These are phyloP conservation scores for Hapalemur alaotrensis DNA, from an alignment of 2,797 vertebrate genomes.

Conservation along the genomic window DNA sequence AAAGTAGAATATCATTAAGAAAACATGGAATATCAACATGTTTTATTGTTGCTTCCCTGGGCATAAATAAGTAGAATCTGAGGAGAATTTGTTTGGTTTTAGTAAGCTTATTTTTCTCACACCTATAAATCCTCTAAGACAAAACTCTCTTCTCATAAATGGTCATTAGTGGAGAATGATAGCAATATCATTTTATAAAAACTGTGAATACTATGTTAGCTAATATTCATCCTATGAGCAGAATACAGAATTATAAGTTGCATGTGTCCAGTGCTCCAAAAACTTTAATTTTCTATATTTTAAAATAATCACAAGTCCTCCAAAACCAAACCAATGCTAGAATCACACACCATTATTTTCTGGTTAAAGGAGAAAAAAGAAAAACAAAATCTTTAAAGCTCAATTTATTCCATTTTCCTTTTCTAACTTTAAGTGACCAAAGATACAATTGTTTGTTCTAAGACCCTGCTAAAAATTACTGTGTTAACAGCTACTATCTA, in stretches of 20 bases:
- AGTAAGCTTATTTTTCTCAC: neutral
- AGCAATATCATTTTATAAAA: neutral
- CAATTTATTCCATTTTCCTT: neutral
- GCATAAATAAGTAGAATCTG: neutral
- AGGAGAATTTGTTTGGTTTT: neutral
- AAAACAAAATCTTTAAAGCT: neutral
- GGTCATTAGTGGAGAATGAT: neutral
- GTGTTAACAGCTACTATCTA: neutral
- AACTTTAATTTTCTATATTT: neutral
- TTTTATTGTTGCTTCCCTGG: neutral
- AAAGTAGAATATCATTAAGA: neutral
- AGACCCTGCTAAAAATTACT: neutral
- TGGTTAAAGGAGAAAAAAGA: neutral
- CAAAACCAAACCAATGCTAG: neutral
- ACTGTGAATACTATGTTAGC: neutral
- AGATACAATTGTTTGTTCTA: neutral
- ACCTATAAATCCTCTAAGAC: neutral
- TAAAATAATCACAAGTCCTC: neutral
- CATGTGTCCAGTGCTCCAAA: neutral
- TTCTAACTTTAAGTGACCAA: neutral
- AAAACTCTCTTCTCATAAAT: neutral
- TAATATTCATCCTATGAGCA: neutral
- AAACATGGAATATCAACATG: constrained; percentile 1
- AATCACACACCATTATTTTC: neutral
- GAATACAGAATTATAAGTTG: neutral